Percentiles rank a stretch among this genome's conserved stretches.
Evolutionary conservation across 2,888 invertebrate species (phyloP).

Genomic region (Tanypteryx hageni): DNA sequence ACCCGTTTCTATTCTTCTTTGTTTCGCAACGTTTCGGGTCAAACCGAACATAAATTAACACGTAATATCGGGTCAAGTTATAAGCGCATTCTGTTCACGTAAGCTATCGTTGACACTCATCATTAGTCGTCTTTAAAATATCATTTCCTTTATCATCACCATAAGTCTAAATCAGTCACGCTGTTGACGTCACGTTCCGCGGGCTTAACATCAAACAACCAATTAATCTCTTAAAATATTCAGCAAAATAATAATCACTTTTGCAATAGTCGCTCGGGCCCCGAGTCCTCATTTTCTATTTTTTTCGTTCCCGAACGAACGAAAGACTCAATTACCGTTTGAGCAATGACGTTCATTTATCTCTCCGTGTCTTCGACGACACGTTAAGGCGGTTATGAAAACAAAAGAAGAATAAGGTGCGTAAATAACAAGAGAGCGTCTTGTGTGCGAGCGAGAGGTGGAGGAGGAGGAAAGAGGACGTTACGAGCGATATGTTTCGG

Average conservation of each 20-base stretch:
- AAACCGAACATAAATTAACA: not conserved
- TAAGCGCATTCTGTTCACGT: not conserved
- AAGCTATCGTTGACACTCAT: not conserved
- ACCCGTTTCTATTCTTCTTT: no score
- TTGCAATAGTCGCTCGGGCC: not conserved
- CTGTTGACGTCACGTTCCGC: not conserved
- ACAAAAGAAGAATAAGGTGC: constrained; percentile 55
- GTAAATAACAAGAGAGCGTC: constrained; percentile 48
- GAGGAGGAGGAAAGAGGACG: not conserved
- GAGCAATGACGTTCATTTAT: constrained; percentile 60
- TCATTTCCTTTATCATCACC: constrained; percentile 8
- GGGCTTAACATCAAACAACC: not conserved
- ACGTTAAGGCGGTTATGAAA: constrained; percentile 62
- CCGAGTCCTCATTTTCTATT: not conserved
- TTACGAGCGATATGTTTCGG: constrained; percentile 47
- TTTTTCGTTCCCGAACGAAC: not conserved
- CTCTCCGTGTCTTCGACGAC: constrained; percentile 52
- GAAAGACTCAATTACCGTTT: constrained; percentile 62
- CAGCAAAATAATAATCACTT: constrained; percentile 31
- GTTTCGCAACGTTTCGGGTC: not conserved
- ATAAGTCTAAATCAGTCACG: constrained; percentile 3
- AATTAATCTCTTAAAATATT: constrained; percentile 23
- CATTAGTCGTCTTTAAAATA: not conserved
- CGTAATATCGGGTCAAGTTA: not conserved
- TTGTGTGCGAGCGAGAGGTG: not conserved